Conservation (phyloP, 2,888 invertebrate species). For the Oligia fasciuncula region DNA sequence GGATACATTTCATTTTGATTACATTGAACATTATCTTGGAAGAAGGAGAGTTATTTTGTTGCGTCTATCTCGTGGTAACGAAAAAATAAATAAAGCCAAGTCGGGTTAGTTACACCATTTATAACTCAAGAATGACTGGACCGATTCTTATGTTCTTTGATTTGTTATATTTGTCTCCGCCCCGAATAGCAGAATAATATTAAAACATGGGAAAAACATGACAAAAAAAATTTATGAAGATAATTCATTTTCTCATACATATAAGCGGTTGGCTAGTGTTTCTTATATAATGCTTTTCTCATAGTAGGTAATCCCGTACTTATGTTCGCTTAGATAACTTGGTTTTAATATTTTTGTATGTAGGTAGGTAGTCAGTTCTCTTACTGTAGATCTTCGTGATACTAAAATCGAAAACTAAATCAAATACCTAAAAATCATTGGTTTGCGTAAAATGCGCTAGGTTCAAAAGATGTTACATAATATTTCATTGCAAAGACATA, state of each 20-base stretch:
- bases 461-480: too few relatives aligned
- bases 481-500: too few relatives aligned
- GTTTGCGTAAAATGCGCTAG: too few relatives aligned
- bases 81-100: too few relatives aligned
- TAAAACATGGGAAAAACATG: neutral
- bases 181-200: neutral
- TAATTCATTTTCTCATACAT: too few relatives aligned
- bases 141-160: neutral
- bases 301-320: neutral
- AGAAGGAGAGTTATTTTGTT: neutral
- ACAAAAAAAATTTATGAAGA: too few relatives aligned
- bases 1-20: neutral
- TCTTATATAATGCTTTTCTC: neutral
- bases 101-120: too few relatives aligned
- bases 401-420: too few relatives aligned
- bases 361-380: neutral
- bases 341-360: too few relatives aligned
- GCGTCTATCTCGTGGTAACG: neutral
- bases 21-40: neutral
- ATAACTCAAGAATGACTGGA: too few relatives aligned
- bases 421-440: too few relatives aligned
- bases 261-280: too few relatives aligned
- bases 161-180: neutral
- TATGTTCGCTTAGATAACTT: neutral
- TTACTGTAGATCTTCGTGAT: neutral